Percentiles rank a stretch among this genome's conserved stretches.
Evolutionary conservation across 2,113 vertebrate genomes (phyloP).

Genomic region (Xiphophorus maculatus): DNA sequence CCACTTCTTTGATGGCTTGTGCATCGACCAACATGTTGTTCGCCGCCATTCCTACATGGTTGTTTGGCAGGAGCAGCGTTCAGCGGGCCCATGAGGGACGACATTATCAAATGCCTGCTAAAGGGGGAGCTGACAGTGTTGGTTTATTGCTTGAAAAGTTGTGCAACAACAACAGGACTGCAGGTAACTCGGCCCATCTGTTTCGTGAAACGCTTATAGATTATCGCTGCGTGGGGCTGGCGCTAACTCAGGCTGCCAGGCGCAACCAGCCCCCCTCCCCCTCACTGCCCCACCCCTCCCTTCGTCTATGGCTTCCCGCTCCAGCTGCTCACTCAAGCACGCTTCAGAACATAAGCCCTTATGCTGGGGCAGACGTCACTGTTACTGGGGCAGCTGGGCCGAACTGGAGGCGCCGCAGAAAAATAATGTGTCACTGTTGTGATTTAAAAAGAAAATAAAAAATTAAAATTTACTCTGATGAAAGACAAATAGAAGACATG

Average conservation of each 20-base stretch:
- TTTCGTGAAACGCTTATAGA: slow-evolving; percentile 46
- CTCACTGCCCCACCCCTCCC: neutral
- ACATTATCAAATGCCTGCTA: slow-evolving; percentile 30
- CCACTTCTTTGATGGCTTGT: neutral
- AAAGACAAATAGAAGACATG: no score
- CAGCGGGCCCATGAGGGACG: slow-evolving; percentile 13
- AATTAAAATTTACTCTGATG: neutral
- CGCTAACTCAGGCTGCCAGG: slow-evolving; percentile 43
- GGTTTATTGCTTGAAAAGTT: slow-evolving; percentile 51
- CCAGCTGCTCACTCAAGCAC: slow-evolving; percentile 48
- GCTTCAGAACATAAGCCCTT: slow-evolving; percentile 24
- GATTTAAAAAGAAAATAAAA: neutral
- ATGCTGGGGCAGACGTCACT: neutral
- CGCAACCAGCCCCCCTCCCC: neutral
- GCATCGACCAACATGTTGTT: slow-evolving; percentile 11
- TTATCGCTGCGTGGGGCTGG: slow-evolving; percentile 46
- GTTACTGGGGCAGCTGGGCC: slow-evolving; percentile 3
- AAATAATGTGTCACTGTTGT: slow-evolving; percentile 1
- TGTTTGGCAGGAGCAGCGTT: slow-evolving; percentile 16
- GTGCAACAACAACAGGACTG: slow-evolving; percentile 49
- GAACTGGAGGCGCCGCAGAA: neutral
- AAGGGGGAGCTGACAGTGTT: slow-evolving; percentile 40
- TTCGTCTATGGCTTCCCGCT: neutral
- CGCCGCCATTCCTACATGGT: slow-evolving; percentile 3
- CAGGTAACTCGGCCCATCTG: slow-evolving; percentile 66